Percentiles rank a stretch among this genome's conserved stretches.
These are phyloP conservation scores for Diorhabda carinulata DNA, from an alignment of 1,140 invertebrate genomes.

Conservation along the genomic window DNA sequence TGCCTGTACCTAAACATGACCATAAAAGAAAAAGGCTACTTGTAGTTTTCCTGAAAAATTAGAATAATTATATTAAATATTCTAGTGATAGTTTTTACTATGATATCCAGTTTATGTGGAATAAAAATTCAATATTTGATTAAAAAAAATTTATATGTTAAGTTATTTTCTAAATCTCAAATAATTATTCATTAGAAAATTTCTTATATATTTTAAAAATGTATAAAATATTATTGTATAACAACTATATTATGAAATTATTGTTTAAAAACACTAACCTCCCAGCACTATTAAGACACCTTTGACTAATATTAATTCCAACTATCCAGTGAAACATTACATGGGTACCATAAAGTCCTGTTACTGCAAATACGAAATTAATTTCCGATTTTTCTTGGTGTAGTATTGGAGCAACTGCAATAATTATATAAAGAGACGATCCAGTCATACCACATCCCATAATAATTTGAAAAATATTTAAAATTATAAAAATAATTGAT, in stretches of 20 bases:
- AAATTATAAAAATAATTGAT: slow-evolving; percentile 23
- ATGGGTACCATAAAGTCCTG: slow-evolving; percentile 39
- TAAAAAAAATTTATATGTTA: too few species aligned
- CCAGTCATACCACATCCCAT: slow-evolving; percentile 34
- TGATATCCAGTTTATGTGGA: too few species aligned
- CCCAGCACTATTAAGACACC: slow-evolving; percentile 40
- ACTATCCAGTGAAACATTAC: slow-evolving; percentile 41
- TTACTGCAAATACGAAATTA: slow-evolving; percentile 42
- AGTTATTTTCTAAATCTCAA: too few species aligned
- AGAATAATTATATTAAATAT: not conserved
- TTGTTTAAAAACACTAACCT: slow-evolving; percentile 34
- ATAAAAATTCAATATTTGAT: too few species aligned
- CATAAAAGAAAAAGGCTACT: slow-evolving; percentile 38
- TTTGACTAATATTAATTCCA: slow-evolving; percentile 41
- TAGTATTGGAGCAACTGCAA: slow-evolving; percentile 37
- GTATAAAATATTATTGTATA: not conserved
- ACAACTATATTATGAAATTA: not conserved
- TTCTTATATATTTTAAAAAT: too few species aligned
- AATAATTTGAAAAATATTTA: slow-evolving; percentile 36
- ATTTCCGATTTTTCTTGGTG: slow-evolving; percentile 43
- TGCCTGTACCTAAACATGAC: slow-evolving; percentile 36
- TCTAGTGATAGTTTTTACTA: too few species aligned
- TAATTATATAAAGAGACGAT: slow-evolving; percentile 37
- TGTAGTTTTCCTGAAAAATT: slow-evolving; percentile 42
- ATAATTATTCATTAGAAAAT: too few species aligned